A percentile compares a stretch with the other conserved stretches of the same genome.
Evolutionary conservation across 2,888 invertebrate species (phyloP).

Genomic region (Oegoconia quadripuncta): DNA sequence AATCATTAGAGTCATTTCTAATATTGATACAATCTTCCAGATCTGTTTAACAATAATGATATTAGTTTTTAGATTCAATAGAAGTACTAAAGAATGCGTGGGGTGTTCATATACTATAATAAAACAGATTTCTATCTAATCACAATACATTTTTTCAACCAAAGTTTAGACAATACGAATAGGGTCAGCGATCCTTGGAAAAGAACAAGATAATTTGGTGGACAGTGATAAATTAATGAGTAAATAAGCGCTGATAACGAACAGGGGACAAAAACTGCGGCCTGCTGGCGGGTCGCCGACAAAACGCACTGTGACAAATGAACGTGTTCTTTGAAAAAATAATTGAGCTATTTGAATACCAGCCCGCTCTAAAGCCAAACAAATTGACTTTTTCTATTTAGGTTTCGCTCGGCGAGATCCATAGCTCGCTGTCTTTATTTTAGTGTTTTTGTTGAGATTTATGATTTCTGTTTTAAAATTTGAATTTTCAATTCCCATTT

Average conservation of each 20-base stretch:
- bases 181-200: conserved; percentile 29
- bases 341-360: conserved; percentile 57
- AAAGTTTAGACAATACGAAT: conserved; percentile 33
- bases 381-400: conserved; percentile 50
- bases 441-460: no score
- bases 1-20: no score
- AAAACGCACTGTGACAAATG: conserved; percentile 54
- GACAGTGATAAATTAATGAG: conserved; percentile 72
- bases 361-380: conserved; percentile 49
- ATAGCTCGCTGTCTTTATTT: background rate
- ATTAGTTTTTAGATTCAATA: no score
- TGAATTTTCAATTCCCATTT: no score
- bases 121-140: no score
- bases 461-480: no score
- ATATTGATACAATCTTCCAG: no score
- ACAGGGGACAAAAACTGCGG: conserved; percentile 49
- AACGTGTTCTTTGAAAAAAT: conserved; percentile 48
- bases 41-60: no score
- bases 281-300: conserved; percentile 26
- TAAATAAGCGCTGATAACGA: conserved; percentile 70
- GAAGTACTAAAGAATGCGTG: no score
- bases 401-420: conserved; percentile 1
- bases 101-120: no score
- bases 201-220: conserved; percentile 54
- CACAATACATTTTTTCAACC: no score